Evolutionary conservation across 2,888 invertebrate species (phyloP), one percentile per base, ranked within the genome.

Genomic region (Pasiphila rectangulata): DNA sequence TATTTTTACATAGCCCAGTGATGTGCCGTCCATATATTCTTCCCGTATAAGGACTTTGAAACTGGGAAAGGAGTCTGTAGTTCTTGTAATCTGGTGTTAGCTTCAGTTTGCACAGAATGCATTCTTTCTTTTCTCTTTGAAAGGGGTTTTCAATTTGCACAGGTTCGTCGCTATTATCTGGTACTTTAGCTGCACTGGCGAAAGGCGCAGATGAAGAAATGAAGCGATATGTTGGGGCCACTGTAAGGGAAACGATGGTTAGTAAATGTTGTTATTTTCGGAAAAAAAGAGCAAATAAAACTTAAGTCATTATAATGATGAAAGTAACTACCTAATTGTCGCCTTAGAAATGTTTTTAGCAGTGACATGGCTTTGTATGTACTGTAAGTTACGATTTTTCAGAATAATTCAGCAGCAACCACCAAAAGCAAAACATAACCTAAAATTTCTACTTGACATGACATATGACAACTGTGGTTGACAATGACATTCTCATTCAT

Each of bases 1-100:
- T 96, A 4, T 83, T 74, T 69, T 92, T 91, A 72, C 99, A 99
- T 29, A 99, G 90, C 0, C 99, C 97, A 2, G 99, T 99, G 27
- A 99, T 95, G 66, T 98, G 96, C 42, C 94, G 91, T 0, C 96
- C 96, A 74, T 98, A 99, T 52, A 98, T 92, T 57, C 94, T 91
- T 0, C 99, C 99, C 0, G 99, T 98, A 72, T 95, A 97, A 0
- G 96, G 94, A 20, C 98, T 99, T 69, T 98, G 95, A 79, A 99
- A 99, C 76, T 99, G 98, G 0, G 97, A 96, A 3, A 99, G 81
- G 2, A 99, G 80, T 61, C 96, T 92, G 0, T 94, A 92, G 81
- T 99, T 99, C 82, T 98, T 98, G 71, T 96, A 98, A 76, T 96
- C 92, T 0, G 96, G 94, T 0, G 90, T 90, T n/a, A 98, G 93